phyloP scores from a whole-genome alignment of 2,888 invertebrate genomes.

The Melipona bicolor region DNA sequence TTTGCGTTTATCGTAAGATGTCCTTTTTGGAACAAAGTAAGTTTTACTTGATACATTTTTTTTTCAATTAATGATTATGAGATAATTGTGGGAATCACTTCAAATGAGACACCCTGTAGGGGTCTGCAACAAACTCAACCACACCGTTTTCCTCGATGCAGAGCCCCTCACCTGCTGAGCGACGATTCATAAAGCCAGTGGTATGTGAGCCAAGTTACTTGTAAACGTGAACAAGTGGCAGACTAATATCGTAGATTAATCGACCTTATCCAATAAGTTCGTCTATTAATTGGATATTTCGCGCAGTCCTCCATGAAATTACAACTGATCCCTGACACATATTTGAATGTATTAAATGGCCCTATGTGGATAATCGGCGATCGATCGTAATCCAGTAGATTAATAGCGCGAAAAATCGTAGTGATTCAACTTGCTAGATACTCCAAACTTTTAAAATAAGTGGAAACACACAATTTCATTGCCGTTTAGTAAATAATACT shows the following conservation, averaged over 20 bases:
- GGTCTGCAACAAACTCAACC: not conserved
- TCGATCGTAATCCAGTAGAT: not conserved
- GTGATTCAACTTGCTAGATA: not conserved
- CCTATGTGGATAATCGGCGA: not conserved
- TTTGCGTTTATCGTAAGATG: too few relatives aligned
- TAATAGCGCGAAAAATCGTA: not conserved
- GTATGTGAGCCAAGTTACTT: slow-evolving; percentile 55
- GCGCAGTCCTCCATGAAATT: slow-evolving; percentile 16
- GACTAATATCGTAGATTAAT: slow-evolving; percentile 65
- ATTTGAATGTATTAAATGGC: slow-evolving; percentile 11
- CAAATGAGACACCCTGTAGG: too few relatives aligned
- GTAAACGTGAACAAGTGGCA: slow-evolving; percentile 57
- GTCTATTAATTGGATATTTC: slow-evolving; percentile 50
- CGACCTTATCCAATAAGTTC: slow-evolving; percentile 55
- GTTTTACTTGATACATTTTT: too few relatives aligned
- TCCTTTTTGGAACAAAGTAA: too few relatives aligned
- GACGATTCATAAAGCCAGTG: slow-evolving; percentile 51
- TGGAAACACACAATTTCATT: not conserved
- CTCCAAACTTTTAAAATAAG: not conserved
- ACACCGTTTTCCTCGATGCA: slow-evolving; percentile 37
- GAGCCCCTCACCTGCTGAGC: slow-evolving; percentile 53
- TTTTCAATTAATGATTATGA: too few relatives aligned
- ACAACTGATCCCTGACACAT: not conserved
- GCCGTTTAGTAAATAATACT: too few relatives aligned
- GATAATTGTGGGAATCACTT: too few relatives aligned